phyloP scores from a whole-genome alignment of 2,113 vertebrate genomes.

The Phocoena phocoena region DNA sequence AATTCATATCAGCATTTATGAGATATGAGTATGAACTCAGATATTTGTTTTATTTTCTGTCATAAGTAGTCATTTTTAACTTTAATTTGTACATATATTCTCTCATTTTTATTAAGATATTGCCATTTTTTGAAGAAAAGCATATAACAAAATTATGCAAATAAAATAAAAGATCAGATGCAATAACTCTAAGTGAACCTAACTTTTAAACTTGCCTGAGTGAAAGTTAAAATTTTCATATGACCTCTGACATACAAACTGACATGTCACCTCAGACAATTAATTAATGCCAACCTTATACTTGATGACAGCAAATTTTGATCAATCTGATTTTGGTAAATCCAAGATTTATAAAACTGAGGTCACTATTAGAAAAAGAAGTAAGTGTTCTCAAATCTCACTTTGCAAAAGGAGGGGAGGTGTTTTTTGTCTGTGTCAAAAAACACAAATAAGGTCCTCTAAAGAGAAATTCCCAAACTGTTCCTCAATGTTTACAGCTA shows the following conservation, averaged over 20 bases:
- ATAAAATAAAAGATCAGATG: neutral
- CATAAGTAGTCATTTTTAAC: neutral
- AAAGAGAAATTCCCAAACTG: neutral
- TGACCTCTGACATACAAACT: neutral
- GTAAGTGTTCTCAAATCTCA: neutral
- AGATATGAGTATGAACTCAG: neutral
- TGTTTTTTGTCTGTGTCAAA: neutral
- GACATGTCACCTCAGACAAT: neutral
- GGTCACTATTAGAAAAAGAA: neutral
- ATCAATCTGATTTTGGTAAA: neutral
- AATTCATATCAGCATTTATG: neutral
- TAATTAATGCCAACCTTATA: neutral
- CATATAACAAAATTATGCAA: neutral
- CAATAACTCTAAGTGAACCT: neutral
- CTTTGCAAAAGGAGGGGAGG: neutral
- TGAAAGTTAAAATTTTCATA: neutral
- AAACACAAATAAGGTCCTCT: neutral
- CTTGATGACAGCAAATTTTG: neutral
- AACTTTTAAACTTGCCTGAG: neutral
- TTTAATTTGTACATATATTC: neutral
- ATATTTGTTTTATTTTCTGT: neutral
- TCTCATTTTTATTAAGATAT: neutral
- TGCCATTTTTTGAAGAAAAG: neutral
- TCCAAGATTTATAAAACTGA: neutral
- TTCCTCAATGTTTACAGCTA: neutral